These are phyloP conservation scores for Eucera pruinosa DNA, from an alignment of 2,888 invertebrate species.

Conservation along the genomic window DNA sequence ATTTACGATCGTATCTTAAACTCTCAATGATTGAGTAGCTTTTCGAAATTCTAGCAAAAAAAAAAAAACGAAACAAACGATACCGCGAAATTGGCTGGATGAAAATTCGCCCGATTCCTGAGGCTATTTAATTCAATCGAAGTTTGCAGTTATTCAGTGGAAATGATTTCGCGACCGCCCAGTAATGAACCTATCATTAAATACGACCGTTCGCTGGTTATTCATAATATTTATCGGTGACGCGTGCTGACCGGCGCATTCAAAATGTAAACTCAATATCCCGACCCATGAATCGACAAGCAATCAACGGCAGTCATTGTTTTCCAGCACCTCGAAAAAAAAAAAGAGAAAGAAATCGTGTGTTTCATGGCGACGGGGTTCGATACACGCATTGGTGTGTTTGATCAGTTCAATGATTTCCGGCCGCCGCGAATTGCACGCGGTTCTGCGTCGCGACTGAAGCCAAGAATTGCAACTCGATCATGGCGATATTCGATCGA, in stretches of 20 bases:
- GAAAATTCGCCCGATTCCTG: neutral
- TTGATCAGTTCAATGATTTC: slow-evolving; percentile 58
- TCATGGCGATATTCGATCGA: neutral
- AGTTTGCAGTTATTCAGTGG: neutral
- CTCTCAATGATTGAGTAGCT: no score
- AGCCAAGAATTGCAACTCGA: neutral
- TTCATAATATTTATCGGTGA: slow-evolving; percentile 50
- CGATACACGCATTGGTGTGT: slow-evolving; percentile 47
- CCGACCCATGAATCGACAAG: slow-evolving; percentile 55
- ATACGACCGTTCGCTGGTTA: slow-evolving; percentile 17
- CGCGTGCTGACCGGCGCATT: slow-evolving; percentile 34
- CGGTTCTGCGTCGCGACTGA: neutral
- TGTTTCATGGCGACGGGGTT: slow-evolving; percentile 51
- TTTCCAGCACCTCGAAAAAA: slow-evolving; percentile 24
- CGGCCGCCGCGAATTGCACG: slow-evolving; percentile 33
- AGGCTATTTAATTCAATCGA: neutral
- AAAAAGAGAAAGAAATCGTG: slow-evolving; percentile 22
- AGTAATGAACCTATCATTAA: slow-evolving; percentile 37
- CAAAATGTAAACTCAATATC: slow-evolving; percentile 69
- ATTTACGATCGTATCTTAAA: no score
- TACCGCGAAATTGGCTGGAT: neutral
- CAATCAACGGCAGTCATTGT: slow-evolving; percentile 66
- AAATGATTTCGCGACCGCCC: neutral
- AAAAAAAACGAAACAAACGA: neutral
- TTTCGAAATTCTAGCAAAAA: slow-evolving; percentile 10